Base-by-base conservation (phyloP, 2,797 vertebrate species). In the Lacerta viridis region DNA sequence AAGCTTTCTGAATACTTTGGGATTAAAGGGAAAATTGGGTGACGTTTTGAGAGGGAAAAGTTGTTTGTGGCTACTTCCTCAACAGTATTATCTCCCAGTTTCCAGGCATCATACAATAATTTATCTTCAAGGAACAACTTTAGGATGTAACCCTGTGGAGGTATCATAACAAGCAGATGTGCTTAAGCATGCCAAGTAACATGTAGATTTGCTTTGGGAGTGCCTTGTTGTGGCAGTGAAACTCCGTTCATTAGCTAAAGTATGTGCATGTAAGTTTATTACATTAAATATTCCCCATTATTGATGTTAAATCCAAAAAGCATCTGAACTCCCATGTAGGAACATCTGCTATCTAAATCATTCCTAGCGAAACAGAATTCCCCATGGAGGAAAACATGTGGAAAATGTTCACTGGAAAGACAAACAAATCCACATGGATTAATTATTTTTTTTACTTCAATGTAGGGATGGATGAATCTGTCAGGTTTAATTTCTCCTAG, bases 41-140 rank as follows among this genome's bases (percentile, higher is more conserved):
- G 50, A 33, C 39, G 25, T 66, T 74, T 76, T 41, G 46, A 82
- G 29, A n/a, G 23, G 23, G 39, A 25, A 82, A 76, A 17, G 25
- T 76, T 82, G 55, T 82, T 82, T 82, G 41, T 36, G 55, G 23
- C 80, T 66, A 23, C 41, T 76, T 46, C 20, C 80, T 82, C n/a
- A 46, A 66, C 9, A 33, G 9, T 33, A 46, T 50, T 33, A 78
- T 50, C 29, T 36, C 36, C 6, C 20, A 64, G 39, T 81, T 75
- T 87, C 71, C 39, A 46, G 39, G 27, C 74, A 66, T 85, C 18
- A 7, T 33, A 46, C 10, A 66, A 4, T 46, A 66, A 77, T 39
- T 29, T 5, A 8, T 50, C 27, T 66, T 10, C 75, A 79, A 5
- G 43, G 41, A 15, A 3, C 41, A 66, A 33, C 27, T n/a, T 68